Base-by-base conservation (phyloP, 2,113 vertebrate genomes). In the Silurus meridionalis region DNA sequence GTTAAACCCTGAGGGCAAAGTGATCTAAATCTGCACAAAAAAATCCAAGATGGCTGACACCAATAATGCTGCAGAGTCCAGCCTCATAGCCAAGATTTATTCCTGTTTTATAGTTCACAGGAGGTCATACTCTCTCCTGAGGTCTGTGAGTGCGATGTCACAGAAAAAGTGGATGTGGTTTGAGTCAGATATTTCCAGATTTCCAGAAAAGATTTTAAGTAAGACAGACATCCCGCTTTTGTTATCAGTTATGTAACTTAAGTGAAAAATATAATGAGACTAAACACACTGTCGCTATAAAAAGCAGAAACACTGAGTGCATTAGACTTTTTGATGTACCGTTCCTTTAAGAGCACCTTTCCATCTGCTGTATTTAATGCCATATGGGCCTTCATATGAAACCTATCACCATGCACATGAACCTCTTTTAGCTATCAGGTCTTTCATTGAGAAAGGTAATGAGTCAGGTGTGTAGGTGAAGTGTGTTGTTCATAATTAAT, bases 391-490 rank as follows among this genome's bases (percentile, higher is more conserved):
- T 10, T 57, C 5, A 55, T 4, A 0, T 69, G 14, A 4, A 9
- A 28, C 28, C 28, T 37, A 37, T 37, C 28, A 37, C 55, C 37
- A 21, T 23, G 57, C 15, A 61, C 78, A 37, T 11, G 17, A 21
- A 17, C 5, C 58, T 58, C 14, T 25, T 8, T 80, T 80, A 66
- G 64, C 61, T 75, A 11, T 28, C 14, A 9, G 7, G 23, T 63
- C 61, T 74, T 82, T n/a, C 58, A 67, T 13, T 57, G 21, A 48
- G 19, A 86, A 25, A 72, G 58, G 61, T 13, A n/a, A 82, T 64
- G 5, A 74, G 83, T 83, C 64, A 83, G 84, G 57, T 82, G 15
- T 63, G 14, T 82, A 69, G 58, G 71, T 79, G 19, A 13, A 8
- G 8, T 80, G 75, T 69, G 6, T 69, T 28, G 2, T 6, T 83